Evolutionary conservation across 2,797 vertebrate genomes (phyloP).

Genomic region (Zenarchopterus dispar): DNA sequence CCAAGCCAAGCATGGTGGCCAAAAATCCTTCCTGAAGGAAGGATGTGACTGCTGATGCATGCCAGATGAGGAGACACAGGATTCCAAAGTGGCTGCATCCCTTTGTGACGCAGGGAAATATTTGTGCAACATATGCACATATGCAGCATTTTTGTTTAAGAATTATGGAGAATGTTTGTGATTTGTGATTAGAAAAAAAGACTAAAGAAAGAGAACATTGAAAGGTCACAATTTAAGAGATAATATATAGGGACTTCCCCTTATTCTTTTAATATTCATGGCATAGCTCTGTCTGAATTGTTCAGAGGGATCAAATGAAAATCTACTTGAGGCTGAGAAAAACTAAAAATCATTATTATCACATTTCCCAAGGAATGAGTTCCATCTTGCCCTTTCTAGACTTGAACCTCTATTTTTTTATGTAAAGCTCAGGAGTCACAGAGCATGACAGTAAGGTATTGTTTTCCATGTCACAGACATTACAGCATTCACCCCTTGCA

Average conservation of each 20-base stretch:
- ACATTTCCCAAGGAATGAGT: conserved; percentile 41
- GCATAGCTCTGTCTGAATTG: conserved; percentile 17
- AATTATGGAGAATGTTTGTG: conserved; percentile 6
- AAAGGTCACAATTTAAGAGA: conserved; percentile 8
- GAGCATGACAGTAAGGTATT: conserved; percentile 57
- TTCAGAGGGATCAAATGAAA: conserved; percentile 26
- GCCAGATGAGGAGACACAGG: conserved; percentile 63
- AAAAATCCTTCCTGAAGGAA: conserved; percentile 57
- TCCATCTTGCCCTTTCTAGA: conserved; percentile 49
- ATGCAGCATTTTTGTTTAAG: conserved; percentile 12
- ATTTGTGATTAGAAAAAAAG: neutral
- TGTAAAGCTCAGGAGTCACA: conserved; percentile 29
- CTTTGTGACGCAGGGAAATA: conserved; percentile 41
- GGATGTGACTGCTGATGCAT: conserved; percentile 71
- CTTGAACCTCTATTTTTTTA: conserved; percentile 3
- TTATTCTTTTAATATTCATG: conserved; percentile 16
- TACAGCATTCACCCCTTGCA: conserved; percentile 60
- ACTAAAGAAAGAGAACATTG: neutral
- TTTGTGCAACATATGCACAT: conserved; percentile 29
- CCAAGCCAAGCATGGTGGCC: conserved; percentile 57
- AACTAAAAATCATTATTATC: conserved; percentile 21
- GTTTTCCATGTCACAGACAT: conserved; percentile 66
- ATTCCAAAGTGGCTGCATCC: conserved; percentile 57
- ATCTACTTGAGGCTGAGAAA: conserved; percentile 23
- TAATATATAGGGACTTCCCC: neutral